phyloP scores from a whole-genome alignment of 1,140 invertebrate genomes.

The Trichomalopsis sarcophagae region DNA sequence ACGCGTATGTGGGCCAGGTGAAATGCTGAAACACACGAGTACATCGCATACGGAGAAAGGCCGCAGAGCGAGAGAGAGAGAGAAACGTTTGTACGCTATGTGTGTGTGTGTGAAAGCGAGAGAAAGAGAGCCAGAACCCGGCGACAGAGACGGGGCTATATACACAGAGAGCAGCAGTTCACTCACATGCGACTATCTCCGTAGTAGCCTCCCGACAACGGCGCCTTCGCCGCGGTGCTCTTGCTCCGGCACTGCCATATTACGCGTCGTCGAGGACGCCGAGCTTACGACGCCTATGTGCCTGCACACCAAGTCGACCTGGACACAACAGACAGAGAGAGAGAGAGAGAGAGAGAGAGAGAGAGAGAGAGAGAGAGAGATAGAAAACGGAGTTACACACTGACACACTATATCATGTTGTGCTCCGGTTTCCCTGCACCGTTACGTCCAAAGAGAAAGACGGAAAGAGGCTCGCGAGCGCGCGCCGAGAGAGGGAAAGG shows the following conservation, averaged over 20 bases:
- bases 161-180: not conserved
- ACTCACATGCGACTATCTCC: not conserved
- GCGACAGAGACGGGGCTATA: not conserved
- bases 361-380: not conserved
- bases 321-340: not conserved
- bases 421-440: not conserved
- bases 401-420: not conserved
- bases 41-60: not conserved
- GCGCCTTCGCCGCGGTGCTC: not conserved
- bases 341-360: not conserved
- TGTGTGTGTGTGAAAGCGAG: not conserved
- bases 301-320: not conserved
- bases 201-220: not conserved
- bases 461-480: not conserved
- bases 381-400: not conserved
- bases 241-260: not conserved
- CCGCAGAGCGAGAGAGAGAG: not conserved
- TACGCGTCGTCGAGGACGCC: not conserved
- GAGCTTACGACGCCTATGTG: not conserved
- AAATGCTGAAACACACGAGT: not conserved
- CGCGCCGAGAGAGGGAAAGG: not conserved
- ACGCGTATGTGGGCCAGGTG: not conserved
- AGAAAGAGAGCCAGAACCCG: not conserved
- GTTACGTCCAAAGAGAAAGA: not conserved
- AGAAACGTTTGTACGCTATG: not conserved